Base-by-base conservation (phyloP, 2,888 invertebrate species). In the Dolichomitus sp. region DNA sequence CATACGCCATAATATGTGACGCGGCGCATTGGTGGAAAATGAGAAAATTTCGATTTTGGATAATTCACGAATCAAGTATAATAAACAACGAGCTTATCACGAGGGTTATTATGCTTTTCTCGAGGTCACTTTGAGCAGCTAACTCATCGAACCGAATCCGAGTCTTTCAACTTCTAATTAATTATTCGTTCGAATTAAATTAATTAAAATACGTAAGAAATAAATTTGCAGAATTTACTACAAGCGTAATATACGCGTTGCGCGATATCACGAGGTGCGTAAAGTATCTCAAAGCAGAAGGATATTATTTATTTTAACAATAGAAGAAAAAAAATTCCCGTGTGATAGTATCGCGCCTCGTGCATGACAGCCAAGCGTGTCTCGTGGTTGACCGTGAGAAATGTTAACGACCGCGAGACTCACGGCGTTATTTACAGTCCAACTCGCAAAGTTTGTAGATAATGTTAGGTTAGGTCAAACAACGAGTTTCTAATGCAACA, bases 391-490 rank as follows among this genome's bases (percentile, higher is more conserved):
- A 59, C 59, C 70, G 14, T 45, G 33, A 45, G 17, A 45, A 52
- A 45, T 19, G 70, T 45, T 33, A 72, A 59, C 48, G 59, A 72
- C 70, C 70, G 70, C 66, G 42, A 30, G 4, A 2, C 9, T 19
- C 17, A 23, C 2, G 23, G 17, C 12, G 37, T 54, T 69, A 69
- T 69, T 70, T 27, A 57, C 57, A 30, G 54, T 54, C 57, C 40
- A 54, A 65, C 11, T 70, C 27, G 42, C 5, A 2, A 72, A 33
- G 12, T 72, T 33, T 42, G 70, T 27, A 17, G 42, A 57, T 12
- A 9, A 17, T 70, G 40, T 48, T 57, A 72, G 70, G 70, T 72
- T 72, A 72, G 42, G 59, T 61, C 33, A 30, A 27, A 37, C 40
- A 27, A 27, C 2, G 54, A 54, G 19, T 17, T 40, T 6, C 9